Evolutionary conservation across 2,113 vertebrate species (phyloP).

Genomic region (Paratilapia polleni): DNA sequence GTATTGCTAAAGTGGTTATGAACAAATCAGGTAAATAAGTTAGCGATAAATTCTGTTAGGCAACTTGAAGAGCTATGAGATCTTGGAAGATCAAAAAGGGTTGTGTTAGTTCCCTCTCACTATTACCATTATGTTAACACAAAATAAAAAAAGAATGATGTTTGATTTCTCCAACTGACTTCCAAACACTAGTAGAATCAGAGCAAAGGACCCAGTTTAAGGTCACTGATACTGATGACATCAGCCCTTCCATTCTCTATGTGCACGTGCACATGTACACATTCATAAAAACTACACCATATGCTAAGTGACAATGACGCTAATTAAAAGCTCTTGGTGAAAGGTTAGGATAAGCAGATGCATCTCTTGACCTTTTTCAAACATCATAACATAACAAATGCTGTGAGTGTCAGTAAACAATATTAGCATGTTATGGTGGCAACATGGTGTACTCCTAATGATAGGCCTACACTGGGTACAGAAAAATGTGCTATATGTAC

Average conservation of each 20-base stretch:
- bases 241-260: background rate
- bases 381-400: constrained; percentile 50
- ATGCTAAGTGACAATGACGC: constrained; percentile 48
- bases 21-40: background rate
- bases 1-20: background rate
- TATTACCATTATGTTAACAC: background rate
- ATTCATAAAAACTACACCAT: constrained; percentile 32
- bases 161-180: background rate
- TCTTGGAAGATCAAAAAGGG: background rate
- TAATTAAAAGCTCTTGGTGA: constrained; percentile 66
- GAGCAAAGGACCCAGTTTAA: background rate
- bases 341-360: constrained; percentile 62
- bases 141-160: background rate
- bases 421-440: constrained; percentile 25
- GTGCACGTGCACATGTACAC: background rate
- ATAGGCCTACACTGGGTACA: background rate
- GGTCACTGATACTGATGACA: background rate
- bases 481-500: background rate
- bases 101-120: background rate
- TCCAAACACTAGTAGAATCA: background rate
- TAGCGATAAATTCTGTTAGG: too few relatives aligned
- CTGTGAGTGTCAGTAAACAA: constrained; percentile 53
- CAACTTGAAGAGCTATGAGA: background rate
- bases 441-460: constrained; percentile 9
- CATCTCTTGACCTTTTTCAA: constrained; percentile 65